These are phyloP conservation scores for Luperina nickerlii DNA, from an alignment of 2,888 invertebrate genomes.

Conservation along the genomic window DNA sequence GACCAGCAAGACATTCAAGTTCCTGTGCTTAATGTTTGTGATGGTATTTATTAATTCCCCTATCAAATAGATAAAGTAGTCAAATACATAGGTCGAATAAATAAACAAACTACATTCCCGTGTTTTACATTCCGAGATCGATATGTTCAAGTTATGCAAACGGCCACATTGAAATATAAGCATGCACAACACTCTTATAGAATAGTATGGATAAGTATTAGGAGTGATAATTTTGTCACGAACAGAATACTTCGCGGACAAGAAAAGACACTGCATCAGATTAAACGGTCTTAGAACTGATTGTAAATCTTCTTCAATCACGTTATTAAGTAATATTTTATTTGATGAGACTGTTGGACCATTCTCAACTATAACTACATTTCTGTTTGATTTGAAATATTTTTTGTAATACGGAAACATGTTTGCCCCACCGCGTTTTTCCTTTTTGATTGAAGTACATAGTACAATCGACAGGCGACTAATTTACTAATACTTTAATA, in stretches of 20 bases:
- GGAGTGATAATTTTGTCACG: slow-evolving; percentile 12
- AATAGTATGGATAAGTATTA: slow-evolving; percentile 18
- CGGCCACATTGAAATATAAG: neutral
- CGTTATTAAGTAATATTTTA: slow-evolving; percentile 1
- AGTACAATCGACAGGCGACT: too few relatives aligned
- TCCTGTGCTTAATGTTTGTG: neutral
- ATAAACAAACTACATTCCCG: neutral
- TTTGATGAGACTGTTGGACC: neutral
- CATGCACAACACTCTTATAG: slow-evolving; percentile 1
- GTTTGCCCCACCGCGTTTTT: neutral
- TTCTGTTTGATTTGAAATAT: neutral
- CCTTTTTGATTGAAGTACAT: too few relatives aligned
- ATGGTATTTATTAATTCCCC: slow-evolving; percentile 14
- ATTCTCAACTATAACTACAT: neutral
- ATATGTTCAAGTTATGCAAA: neutral
- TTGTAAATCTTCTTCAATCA: slow-evolving; percentile 26
- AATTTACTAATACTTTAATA: too few relatives aligned
- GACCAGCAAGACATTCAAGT: slow-evolving; percentile 19
- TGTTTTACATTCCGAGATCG: neutral
- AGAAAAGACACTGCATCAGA: slow-evolving; percentile 31
- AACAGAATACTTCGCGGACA: slow-evolving; percentile 29
- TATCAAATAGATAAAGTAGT: neutral
- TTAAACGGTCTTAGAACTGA: slow-evolving; percentile 31
- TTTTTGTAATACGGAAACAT: neutral
- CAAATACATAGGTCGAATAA: neutral